These are phyloP conservation scores for Danio albolineatus DNA, from an alignment of 2,797 vertebrate genomes.

Conservation along the genomic window DNA sequence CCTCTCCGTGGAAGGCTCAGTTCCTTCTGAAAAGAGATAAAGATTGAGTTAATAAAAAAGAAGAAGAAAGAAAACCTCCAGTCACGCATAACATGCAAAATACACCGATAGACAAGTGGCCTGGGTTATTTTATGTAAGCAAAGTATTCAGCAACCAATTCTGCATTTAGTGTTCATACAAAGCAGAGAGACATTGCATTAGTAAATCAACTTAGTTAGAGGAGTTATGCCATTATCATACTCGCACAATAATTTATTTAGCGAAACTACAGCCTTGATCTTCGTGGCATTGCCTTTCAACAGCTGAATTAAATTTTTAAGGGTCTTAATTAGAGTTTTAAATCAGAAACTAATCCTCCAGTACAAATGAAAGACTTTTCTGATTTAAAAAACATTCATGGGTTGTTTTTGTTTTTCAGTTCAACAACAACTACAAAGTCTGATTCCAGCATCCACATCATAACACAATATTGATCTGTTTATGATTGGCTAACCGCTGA, in stretches of 20 bases:
- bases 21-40: constrained; percentile 73
- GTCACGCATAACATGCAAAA: background rate
- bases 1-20: constrained; percentile 80
- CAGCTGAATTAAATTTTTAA: background rate
- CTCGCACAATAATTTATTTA: background rate
- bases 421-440: background rate
- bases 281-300: background rate
- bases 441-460: too few relatives aligned
- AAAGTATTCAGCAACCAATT: background rate
- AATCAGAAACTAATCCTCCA: background rate
- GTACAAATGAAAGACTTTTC: background rate
- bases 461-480: too few relatives aligned
- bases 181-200: background rate
- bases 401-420: background rate
- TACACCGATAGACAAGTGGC: background rate
- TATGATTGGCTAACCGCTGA: too few relatives aligned
- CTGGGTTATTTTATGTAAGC: background rate
- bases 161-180: constrained; percentile 5
- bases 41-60: background rate
- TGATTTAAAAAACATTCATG: background rate
- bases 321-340: background rate
- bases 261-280: background rate
- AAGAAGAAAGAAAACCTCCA: too few relatives aligned
- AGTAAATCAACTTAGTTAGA: background rate
- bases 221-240: background rate